Conservation (phyloP, 2,797 vertebrate genomes). For the Anguilla pacifica region DNA sequence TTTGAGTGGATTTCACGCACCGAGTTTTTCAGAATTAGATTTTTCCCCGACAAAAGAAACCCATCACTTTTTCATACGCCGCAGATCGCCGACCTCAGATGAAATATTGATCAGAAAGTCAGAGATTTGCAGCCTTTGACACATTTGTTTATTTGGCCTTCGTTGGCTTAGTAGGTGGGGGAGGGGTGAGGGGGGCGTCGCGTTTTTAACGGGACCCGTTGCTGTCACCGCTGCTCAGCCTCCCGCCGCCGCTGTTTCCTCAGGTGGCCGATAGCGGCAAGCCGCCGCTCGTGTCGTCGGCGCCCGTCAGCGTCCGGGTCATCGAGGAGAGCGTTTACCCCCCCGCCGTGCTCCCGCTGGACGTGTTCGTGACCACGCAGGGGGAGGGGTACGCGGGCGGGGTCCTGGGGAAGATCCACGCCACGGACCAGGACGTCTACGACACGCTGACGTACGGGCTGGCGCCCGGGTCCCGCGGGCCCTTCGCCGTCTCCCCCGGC, state of each 20-base stretch:
- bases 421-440: slow-evolving; percentile 95
- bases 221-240: background rate
- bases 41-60: slow-evolving; percentile 14
- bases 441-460: slow-evolving; percentile 92
- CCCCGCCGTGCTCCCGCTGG: slow-evolving; percentile 89
- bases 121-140: background rate
- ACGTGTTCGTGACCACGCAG: slow-evolving; percentile 87
- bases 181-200: background rate
- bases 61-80: background rate
- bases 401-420: slow-evolving; percentile 96
- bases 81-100: background rate
- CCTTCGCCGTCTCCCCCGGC: slow-evolving; percentile 86
- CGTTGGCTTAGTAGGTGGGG: background rate
- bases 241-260: background rate
- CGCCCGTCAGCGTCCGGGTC: slow-evolving; percentile 81
- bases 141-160: background rate
- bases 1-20: slow-evolving; percentile 8
- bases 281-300: slow-evolving; percentile 81
- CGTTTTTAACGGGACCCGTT: background rate
- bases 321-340: slow-evolving; percentile 94
- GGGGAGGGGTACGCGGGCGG: slow-evolving; percentile 91
- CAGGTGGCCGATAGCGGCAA: slow-evolving; percentile 93
- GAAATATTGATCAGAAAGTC: slow-evolving; percentile 12
- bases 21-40: background rate
- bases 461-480: slow-evolving; percentile 59